phyloP scores from a whole-genome alignment of 2,888 invertebrate genomes.

The Psylliodes chrysocephalus region DNA sequence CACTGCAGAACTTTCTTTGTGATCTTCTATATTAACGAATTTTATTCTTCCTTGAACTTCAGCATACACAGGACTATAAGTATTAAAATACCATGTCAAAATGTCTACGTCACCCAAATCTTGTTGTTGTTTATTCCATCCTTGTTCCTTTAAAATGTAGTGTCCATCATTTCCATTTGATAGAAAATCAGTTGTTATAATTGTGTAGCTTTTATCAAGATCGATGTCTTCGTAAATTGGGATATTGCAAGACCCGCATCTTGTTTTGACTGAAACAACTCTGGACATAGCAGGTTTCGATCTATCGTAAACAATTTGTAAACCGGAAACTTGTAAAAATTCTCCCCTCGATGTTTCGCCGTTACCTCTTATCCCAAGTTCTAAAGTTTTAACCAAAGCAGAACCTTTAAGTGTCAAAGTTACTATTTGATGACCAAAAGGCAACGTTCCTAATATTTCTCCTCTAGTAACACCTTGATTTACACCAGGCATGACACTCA shows the following conservation, averaged over 20 bases:
- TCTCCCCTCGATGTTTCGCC: conserved; percentile 70
- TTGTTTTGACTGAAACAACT: conserved; percentile 71
- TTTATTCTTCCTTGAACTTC: conserved; percentile 73
- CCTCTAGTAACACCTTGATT: conserved; percentile 74
- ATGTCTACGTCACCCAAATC: conserved; percentile 63
- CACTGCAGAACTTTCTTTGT: not conserved
- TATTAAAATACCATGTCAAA: conserved; percentile 69
- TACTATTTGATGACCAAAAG: conserved; percentile 78
- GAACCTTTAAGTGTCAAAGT: conserved; percentile 74
- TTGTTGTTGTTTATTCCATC: conserved; percentile 61
- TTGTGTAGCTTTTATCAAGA: conserved; percentile 68
- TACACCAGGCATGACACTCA: conserved; percentile 65
- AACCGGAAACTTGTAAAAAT: conserved; percentile 84
- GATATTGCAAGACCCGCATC: conserved; percentile 76
- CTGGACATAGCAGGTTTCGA: conserved; percentile 70
- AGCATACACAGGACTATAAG: conserved; percentile 72
- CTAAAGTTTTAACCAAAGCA: conserved; percentile 66
- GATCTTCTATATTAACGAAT: not conserved
- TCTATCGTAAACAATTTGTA: conserved; percentile 77
- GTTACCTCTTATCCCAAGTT: conserved; percentile 57
- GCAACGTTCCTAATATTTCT: conserved; percentile 78
- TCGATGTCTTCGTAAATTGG: conserved; percentile 70
- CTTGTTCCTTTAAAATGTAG: conserved; percentile 61
- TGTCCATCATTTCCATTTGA: conserved; percentile 81
- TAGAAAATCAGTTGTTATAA: conserved; percentile 75